Conservation (phyloP, 2,888 invertebrate genomes). For the Heliconius hortense region DNA sequence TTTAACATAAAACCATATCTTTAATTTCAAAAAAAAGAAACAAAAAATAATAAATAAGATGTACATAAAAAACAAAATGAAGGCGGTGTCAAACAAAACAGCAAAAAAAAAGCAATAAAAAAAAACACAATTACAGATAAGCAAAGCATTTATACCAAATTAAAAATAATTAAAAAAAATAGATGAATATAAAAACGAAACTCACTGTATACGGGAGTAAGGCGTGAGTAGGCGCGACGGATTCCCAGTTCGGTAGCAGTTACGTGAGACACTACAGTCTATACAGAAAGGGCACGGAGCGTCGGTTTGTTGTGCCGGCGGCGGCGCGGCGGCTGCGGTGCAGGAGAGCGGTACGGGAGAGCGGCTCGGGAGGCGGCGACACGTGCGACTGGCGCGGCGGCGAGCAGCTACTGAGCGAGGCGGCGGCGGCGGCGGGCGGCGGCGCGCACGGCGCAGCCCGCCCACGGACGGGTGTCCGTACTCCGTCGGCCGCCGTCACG, state of each 20-base stretch:
- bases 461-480: slow-evolving; percentile 60
- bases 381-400: slow-evolving; percentile 71
- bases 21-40: neutral
- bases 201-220: slow-evolving; percentile 56
- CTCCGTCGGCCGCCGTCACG: slow-evolving; percentile 51
- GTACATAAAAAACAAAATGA: slow-evolving; percentile 1
- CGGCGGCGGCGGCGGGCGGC: slow-evolving; percentile 49
- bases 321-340: slow-evolving; percentile 51
- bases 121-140: slow-evolving; percentile 1
- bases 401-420: slow-evolving; percentile 64
- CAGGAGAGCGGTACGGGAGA: slow-evolving; percentile 49
- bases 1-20: slow-evolving; percentile 1
- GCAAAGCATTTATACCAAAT: slow-evolving; percentile 21
- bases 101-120: slow-evolving; percentile 34
- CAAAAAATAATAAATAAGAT: neutral
- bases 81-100: slow-evolving; percentile 23
- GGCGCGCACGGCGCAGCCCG: slow-evolving; percentile 67
- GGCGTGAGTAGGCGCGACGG: slow-evolving; percentile 40
- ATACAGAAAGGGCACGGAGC: slow-evolving; percentile 56
- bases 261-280: slow-evolving; percentile 50
- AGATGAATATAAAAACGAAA: slow-evolving; percentile 44
- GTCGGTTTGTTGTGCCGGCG: slow-evolving; percentile 67
- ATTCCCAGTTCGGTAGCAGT: slow-evolving; percentile 28
- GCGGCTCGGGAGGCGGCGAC: slow-evolving; percentile 48
- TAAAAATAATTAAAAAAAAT: neutral